phyloP scores from a whole-genome alignment of 2,113 vertebrate species.

The Cisticola juncidis region DNA sequence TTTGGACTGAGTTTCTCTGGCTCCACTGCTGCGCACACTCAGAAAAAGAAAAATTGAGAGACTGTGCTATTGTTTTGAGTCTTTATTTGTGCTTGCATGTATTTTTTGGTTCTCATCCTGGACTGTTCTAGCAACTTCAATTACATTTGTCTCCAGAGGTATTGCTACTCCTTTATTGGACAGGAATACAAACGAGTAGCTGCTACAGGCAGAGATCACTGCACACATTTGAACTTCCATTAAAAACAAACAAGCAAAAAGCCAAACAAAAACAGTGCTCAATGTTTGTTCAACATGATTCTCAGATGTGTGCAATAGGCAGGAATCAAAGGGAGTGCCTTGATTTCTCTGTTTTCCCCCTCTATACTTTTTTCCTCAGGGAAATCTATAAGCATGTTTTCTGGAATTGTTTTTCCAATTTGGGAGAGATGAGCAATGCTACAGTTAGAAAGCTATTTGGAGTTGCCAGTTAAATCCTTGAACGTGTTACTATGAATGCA shows the following conservation, averaged over 20 bases:
- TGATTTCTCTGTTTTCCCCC: neutral
- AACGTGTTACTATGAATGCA: neutral
- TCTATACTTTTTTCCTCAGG: neutral
- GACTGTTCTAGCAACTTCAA: neutral
- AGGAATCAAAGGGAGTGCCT: neutral
- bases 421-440: neutral
- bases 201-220: neutral
- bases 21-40: neutral
- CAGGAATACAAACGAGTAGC: neutral
- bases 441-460: neutral
- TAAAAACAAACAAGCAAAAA: neutral
- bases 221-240: neutral
- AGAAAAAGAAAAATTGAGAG: neutral
- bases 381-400: neutral
- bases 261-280: neutral
- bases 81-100: neutral
- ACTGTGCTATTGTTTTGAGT: neutral
- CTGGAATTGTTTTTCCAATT: neutral
- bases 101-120: neutral
- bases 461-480: neutral
- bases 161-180: neutral
- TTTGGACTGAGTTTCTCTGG: neutral
- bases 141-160: neutral
- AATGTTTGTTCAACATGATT: neutral
- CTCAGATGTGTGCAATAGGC: neutral